A percentile compares a stretch with the other conserved stretches of the same genome.
These are phyloP conservation scores for Apteryx owenii DNA, from an alignment of 2,113 vertebrate species.

Conservation along the genomic window DNA sequence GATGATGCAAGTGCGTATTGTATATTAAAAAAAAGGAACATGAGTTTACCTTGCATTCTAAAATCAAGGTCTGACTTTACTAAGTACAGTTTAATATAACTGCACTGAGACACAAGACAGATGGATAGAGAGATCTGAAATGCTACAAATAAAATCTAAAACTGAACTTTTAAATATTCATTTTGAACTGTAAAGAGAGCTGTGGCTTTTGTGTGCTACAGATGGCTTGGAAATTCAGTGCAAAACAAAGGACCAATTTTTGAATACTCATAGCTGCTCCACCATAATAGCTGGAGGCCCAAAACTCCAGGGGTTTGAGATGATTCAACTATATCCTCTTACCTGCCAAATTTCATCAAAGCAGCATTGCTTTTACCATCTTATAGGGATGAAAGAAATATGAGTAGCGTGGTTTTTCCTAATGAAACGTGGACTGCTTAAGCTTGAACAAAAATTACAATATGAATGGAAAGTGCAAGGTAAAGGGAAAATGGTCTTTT, in stretches of 20 bases:
- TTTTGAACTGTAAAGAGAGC: slow-evolving; percentile 66
- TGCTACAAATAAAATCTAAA: slow-evolving; percentile 67
- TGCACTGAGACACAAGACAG: slow-evolving; percentile 33
- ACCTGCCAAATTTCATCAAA: slow-evolving; percentile 68
- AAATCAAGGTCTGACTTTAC: background rate
- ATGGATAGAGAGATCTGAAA: slow-evolving; percentile 55
- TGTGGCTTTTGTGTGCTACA: slow-evolving; percentile 64
- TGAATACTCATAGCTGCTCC: slow-evolving; percentile 61
- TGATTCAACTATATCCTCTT: slow-evolving; percentile 65
- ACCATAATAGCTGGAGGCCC: slow-evolving; percentile 59
- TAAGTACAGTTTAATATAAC: background rate
- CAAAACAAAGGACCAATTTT: slow-evolving; percentile 73
- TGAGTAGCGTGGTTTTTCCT: slow-evolving; percentile 36
- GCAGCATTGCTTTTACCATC: slow-evolving; percentile 58
- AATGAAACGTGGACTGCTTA: slow-evolving; percentile 41
- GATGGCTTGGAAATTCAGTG: slow-evolving; percentile 67
- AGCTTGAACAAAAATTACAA: slow-evolving; percentile 54
- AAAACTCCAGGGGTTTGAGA: slow-evolving; percentile 66
- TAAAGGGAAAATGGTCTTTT: slow-evolving; percentile 44
- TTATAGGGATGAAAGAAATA: slow-evolving; percentile 56
- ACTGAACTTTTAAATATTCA: slow-evolving; percentile 75
- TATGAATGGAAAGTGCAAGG: slow-evolving; percentile 62
- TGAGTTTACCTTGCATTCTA: background rate
- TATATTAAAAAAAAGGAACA: background rate
- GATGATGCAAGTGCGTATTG: background rate